phyloP scores from a whole-genome alignment of 2,113 vertebrate species.

The Junco hyemalis region DNA sequence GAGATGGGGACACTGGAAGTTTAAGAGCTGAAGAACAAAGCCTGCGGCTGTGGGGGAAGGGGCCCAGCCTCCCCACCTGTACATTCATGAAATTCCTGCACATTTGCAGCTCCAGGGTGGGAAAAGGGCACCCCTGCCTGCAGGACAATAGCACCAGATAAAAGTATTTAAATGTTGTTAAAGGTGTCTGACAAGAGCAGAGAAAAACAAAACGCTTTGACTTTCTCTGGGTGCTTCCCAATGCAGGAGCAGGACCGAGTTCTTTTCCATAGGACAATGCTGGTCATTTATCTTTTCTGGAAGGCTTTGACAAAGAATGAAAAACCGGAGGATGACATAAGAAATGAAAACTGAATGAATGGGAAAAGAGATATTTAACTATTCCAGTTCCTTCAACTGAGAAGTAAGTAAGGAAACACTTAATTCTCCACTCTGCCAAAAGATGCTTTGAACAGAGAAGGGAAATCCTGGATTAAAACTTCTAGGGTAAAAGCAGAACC shows the following conservation, averaged over 20 bases:
- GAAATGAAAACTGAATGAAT: background rate
- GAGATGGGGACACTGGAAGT: background rate
- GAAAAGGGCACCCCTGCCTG: background rate
- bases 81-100: constrained; percentile 21
- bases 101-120: background rate
- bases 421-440: background rate
- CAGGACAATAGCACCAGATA: background rate
- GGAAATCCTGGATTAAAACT: background rate
- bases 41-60: background rate
- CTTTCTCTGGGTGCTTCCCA: background rate
- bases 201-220: background rate
- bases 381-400: background rate
- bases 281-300: background rate
- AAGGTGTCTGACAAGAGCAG: background rate
- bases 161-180: background rate
- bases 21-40: background rate
- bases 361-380: background rate
- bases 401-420: background rate
- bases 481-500: background rate
- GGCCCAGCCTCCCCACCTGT: background rate
- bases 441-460: background rate
- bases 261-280: background rate
- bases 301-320: background rate
- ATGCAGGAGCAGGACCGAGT: fast-evolving
- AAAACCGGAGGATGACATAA: background rate